Percentiles rank a stretch among this genome's conserved stretches.
phyloP scores from a whole-genome alignment of 2,888 invertebrate species.

The Drosophila paramelanica region DNA sequence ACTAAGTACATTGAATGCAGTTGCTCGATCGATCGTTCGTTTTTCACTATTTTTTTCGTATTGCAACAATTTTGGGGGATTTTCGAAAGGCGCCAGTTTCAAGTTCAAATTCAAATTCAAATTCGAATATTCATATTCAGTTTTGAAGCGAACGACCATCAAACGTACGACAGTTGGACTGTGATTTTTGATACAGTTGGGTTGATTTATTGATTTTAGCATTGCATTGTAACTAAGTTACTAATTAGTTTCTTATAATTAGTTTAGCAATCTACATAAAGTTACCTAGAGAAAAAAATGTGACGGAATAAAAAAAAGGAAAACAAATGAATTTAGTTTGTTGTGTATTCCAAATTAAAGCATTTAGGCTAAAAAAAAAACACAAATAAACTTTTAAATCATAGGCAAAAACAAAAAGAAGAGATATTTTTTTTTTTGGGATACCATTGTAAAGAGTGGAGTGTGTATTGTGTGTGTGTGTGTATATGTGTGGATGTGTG shows the following conservation, averaged over 20 bases:
- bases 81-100: conserved; percentile 58
- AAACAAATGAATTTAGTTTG: conserved; percentile 60
- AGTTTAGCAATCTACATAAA: conserved; percentile 85
- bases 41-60: conserved; percentile 19
- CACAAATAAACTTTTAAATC: conserved; percentile 35
- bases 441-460: conserved; percentile 23
- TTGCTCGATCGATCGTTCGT: conserved; percentile 61
- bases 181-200: conserved; percentile 51
- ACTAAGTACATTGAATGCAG: conserved; percentile 56
- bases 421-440: conserved; percentile 7
- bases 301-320: conserved; percentile 60
- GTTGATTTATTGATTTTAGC: conserved; percentile 55
- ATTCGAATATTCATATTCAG: not conserved
- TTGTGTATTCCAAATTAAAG: conserved; percentile 40
- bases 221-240: conserved; percentile 73
- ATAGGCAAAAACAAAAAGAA: conserved; percentile 33
- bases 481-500: conserved; percentile 23
- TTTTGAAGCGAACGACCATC: conserved; percentile 69
- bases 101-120: conserved; percentile 17
- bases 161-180: conserved; percentile 64
- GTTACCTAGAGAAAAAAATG: conserved; percentile 84
- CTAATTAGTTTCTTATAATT: conserved; percentile 56
- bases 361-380: conserved; percentile 31
- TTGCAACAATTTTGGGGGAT: conserved; percentile 30
- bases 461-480: conserved; percentile 24